Evolutionary conservation across 2,888 invertebrate genomes (phyloP).

Genomic region (Oscheius sp.): DNA sequence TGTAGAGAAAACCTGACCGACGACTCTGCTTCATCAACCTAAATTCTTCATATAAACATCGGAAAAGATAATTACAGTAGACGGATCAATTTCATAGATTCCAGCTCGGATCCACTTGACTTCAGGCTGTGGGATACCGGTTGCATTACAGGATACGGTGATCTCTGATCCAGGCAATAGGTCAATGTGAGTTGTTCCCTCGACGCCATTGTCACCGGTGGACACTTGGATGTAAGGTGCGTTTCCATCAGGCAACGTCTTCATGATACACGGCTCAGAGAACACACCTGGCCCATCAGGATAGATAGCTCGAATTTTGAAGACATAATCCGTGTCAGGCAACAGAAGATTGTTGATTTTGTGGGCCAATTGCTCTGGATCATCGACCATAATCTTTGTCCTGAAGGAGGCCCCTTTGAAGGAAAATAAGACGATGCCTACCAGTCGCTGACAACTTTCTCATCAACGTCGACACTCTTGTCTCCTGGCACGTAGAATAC

Average conservation of each 20-base stretch:
- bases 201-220: slow-evolving; percentile 68
- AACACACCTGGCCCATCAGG: slow-evolving; percentile 71
- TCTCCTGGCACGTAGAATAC: slow-evolving; percentile 70
- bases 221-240: slow-evolving; percentile 71
- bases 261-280: slow-evolving; percentile 73
- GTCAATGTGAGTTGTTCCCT: slow-evolving; percentile 65
- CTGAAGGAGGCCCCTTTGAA: slow-evolving; percentile 33
- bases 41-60: background rate
- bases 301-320: slow-evolving; percentile 72
- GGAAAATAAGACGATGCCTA: background rate
- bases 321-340: slow-evolving; percentile 72
- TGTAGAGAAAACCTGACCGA: slow-evolving; percentile 67
- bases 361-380: slow-evolving; percentile 60
- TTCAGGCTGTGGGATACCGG: slow-evolving; percentile 67
- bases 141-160: slow-evolving; percentile 70
- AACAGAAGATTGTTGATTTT: slow-evolving; percentile 63
- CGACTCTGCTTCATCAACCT: slow-evolving; percentile 62
- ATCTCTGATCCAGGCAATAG: slow-evolving; percentile 71
- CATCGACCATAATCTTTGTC: slow-evolving; percentile 62
- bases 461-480: slow-evolving; percentile 70
- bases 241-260: slow-evolving; percentile 71
- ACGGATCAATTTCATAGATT: slow-evolving; percentile 70
- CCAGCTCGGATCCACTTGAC: slow-evolving; percentile 72
- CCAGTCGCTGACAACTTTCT: slow-evolving; percentile 52
- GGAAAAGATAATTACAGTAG: slow-evolving; percentile 48